Percentiles rank a stretch among this genome's conserved stretches.
Evolutionary conservation across 2,797 vertebrate genomes (phyloP).

Genomic region (Diplodus puntazzo): DNA sequence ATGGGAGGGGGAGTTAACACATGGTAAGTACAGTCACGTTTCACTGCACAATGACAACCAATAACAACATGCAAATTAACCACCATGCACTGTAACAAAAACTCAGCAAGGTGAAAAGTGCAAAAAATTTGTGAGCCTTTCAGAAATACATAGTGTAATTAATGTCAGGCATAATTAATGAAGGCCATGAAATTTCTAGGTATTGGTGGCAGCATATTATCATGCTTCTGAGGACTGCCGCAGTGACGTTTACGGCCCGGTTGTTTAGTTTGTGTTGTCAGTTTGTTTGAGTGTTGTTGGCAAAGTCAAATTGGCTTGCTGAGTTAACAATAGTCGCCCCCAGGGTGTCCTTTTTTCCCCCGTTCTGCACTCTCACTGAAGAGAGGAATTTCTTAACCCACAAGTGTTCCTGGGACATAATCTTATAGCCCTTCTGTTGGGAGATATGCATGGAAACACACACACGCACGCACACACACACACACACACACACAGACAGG

Average conservation of each 20-base stretch:
- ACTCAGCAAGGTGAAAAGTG: conserved; percentile 59
- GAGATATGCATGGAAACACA: neutral
- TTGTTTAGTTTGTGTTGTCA: conserved; percentile 55
- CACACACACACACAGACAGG: neutral
- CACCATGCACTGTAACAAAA: conserved; percentile 48
- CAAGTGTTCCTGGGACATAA: conserved; percentile 24
- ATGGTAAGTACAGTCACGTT: conserved; percentile 80
- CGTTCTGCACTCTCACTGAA: conserved; percentile 28
- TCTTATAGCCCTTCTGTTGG: conserved; percentile 24
- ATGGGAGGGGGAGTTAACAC: conserved; percentile 57
- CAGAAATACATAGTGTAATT: conserved; percentile 42
- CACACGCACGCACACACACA: conserved; percentile 6
- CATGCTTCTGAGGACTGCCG: conserved; percentile 35
- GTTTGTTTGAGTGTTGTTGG: conserved; percentile 49
- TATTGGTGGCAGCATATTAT: conserved; percentile 28
- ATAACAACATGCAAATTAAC: conserved; percentile 66
- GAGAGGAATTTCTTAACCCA: conserved; percentile 40
- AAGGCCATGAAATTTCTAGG: conserved; percentile 38
- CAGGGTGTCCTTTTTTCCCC: conserved; percentile 50
- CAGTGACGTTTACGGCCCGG: conserved; percentile 40
- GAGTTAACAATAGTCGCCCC: conserved; percentile 63
- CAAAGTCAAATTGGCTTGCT: conserved; percentile 61
- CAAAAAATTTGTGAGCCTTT: conserved; percentile 46
- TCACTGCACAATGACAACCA: conserved; percentile 79
- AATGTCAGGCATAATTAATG: conserved; percentile 54